Evolutionary conservation across 2,797 vertebrate species (phyloP).

Genomic region (Coccyzus lansbergi): DNA sequence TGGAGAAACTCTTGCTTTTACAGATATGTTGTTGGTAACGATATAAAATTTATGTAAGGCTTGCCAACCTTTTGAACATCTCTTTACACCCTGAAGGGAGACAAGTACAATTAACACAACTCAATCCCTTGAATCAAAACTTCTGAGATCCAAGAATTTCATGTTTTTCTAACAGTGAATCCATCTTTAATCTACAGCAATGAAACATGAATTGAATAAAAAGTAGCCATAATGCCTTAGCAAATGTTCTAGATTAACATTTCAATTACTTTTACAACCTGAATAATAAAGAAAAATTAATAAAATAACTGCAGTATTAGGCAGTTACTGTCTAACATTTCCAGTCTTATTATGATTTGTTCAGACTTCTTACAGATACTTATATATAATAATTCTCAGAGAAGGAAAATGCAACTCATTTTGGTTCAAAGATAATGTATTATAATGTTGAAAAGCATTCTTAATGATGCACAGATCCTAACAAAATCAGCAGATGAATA

Average conservation of each 20-base stretch:
- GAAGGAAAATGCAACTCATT: not conserved
- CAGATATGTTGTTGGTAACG: constrained; percentile 20
- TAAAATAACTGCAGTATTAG: constrained; percentile 30
- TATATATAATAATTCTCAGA: not conserved
- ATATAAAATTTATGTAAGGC: constrained; percentile 43
- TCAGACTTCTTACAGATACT: not conserved
- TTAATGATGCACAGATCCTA: not conserved
- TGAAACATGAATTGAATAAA: not conserved
- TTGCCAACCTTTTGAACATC: constrained; percentile 45
- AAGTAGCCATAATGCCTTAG: not conserved
- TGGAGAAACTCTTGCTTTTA: constrained; percentile 37
- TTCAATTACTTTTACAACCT: constrained; percentile 37
- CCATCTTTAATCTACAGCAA: not conserved
- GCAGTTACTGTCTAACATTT: not conserved
- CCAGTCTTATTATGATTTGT: constrained; percentile 6
- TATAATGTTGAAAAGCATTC: not conserved
- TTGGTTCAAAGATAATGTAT: not conserved
- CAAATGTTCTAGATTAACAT: constrained; percentile 32
- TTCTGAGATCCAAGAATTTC: not conserved
- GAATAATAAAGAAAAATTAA: constrained; percentile 33
- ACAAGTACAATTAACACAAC: constrained; percentile 37
- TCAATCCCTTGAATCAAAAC: constrained; percentile 42
- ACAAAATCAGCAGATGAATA: not conserved
- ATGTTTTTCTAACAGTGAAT: not conserved
- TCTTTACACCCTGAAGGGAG: constrained; percentile 23